Evolutionary conservation across 2,888 invertebrate genomes (phyloP).

Genomic region (Dendrolimus houi): DNA sequence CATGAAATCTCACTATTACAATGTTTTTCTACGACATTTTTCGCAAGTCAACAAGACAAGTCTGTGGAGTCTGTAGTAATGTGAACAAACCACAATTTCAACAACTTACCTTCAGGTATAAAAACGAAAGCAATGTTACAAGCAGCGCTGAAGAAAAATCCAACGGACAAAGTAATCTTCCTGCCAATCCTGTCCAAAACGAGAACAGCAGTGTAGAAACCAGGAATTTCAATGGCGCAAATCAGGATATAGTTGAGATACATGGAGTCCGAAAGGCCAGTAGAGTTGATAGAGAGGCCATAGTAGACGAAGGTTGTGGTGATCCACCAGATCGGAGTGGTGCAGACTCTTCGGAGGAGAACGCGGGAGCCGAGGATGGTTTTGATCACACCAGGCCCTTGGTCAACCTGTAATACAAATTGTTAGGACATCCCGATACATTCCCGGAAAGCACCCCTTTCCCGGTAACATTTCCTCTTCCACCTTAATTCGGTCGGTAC

Average conservation of each 20-base stretch:
- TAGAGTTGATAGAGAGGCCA: constrained; percentile 86
- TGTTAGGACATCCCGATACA: too few species aligned
- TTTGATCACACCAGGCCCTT: constrained; percentile 24
- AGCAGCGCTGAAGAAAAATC: constrained; percentile 76
- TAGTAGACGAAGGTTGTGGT: constrained; percentile 87
- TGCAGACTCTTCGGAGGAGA: constrained; percentile 75
- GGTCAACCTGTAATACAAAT: constrained; percentile 11
- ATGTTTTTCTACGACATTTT: too few species aligned
- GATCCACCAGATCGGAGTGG: constrained; percentile 86
- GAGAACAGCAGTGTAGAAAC: constrained; percentile 77
- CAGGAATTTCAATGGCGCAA: constrained; percentile 82
- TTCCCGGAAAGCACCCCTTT: too few species aligned
- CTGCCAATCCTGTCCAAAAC: constrained; percentile 79
- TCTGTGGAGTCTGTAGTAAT: too few species aligned
- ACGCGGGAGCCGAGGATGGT: constrained; percentile 64
- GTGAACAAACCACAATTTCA: not conserved
- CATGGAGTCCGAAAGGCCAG: constrained; percentile 82
- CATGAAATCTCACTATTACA: too few species aligned
- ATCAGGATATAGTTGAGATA: constrained; percentile 83
- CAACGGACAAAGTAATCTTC: constrained; percentile 73
- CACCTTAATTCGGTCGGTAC: too few species aligned
- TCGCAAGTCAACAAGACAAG: too few species aligned
- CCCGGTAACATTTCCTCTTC: too few species aligned
- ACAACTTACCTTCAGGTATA: constrained; percentile 67
- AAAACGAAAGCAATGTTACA: constrained; percentile 57